Conservation (phyloP, 2,888 invertebrate species). For the Pristionchus maxplancki region DNA sequence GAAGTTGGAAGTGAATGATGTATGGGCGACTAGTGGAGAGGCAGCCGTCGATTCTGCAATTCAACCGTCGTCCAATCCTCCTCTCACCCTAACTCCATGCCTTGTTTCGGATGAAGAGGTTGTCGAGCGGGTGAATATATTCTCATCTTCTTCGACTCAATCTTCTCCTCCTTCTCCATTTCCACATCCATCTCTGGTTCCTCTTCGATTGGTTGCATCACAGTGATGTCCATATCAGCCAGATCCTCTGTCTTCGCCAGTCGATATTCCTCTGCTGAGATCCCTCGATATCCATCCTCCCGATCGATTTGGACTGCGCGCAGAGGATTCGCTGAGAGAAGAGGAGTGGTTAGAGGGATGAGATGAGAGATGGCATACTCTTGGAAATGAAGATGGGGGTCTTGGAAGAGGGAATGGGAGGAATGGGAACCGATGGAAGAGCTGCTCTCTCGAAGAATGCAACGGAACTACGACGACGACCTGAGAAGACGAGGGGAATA, state of each 20-base stretch:
- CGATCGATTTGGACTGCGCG: neutral
- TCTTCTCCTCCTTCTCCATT: conserved; percentile 7
- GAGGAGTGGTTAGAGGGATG: neutral
- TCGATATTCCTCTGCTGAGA: conserved; percentile 47
- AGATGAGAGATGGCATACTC: neutral
- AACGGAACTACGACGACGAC: conserved; percentile 46
- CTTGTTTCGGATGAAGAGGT: neutral
- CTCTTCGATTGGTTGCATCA: conserved; percentile 42
- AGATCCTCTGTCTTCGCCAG: conserved; percentile 7
- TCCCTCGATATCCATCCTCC: conserved; percentile 45
- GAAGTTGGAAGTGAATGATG: conserved; percentile 50
- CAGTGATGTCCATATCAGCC: conserved; percentile 50
- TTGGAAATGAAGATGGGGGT: neutral
- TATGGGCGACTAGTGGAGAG: conserved; percentile 39
- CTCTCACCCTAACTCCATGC: neutral
- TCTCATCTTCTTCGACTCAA: conserved; percentile 38
- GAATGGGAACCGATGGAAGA: neutral
- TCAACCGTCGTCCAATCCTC: too few species aligned
- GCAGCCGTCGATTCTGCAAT: conserved; percentile 1
- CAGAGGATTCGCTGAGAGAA: conserved; percentile 27
- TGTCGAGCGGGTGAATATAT: conserved; percentile 10
- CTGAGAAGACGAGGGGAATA: too few species aligned
- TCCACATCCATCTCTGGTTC: conserved; percentile 14
- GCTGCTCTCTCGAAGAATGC: conserved; percentile 45
- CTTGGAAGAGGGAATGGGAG: neutral